These are phyloP conservation scores for Oligia strigilis DNA, from an alignment of 2,888 invertebrate genomes.

Conservation along the genomic window DNA sequence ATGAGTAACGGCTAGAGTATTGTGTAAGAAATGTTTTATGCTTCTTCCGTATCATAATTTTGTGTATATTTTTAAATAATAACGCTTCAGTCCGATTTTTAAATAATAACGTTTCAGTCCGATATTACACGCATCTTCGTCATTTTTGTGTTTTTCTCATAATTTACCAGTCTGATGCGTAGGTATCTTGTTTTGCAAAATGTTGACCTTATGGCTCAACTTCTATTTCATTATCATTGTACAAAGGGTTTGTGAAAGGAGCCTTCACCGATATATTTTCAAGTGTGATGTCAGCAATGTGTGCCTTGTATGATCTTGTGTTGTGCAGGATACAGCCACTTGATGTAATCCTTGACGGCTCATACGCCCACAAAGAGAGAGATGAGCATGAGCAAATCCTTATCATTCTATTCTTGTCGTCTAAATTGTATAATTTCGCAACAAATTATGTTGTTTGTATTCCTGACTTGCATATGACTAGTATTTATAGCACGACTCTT, in stretches of 20 bases:
- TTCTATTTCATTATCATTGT: background rate
- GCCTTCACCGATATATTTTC: background rate
- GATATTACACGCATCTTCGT: background rate
- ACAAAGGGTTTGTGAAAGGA: background rate
- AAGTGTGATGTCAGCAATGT: background rate
- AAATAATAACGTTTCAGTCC: background rate
- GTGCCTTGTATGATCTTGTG: background rate
- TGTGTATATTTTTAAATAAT: conserved; percentile 8
- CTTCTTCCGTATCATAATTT: conserved; percentile 20
- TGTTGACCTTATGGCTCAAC: background rate
- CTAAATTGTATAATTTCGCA: conserved; percentile 45
- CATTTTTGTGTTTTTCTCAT: background rate
- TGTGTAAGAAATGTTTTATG: conserved; percentile 36
- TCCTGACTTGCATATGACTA: conserved; percentile 33
- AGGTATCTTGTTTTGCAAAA: background rate
- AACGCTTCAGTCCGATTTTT: background rate
- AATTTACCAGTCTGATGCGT: background rate
- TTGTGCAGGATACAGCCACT: conserved; percentile 46
- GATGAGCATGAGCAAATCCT: conserved; percentile 20
- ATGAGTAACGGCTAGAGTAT: conserved; percentile 31
- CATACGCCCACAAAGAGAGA: conserved; percentile 34
- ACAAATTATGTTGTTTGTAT: conserved; percentile 47
- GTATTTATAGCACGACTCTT: conserved; percentile 53
- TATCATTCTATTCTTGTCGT: conserved; percentile 37
- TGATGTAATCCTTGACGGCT: conserved; percentile 30